Evolutionary conservation across 2,888 invertebrate genomes (phyloP), one percentile per base, ranked within the genome.

Genomic region (Autographa gamma): DNA sequence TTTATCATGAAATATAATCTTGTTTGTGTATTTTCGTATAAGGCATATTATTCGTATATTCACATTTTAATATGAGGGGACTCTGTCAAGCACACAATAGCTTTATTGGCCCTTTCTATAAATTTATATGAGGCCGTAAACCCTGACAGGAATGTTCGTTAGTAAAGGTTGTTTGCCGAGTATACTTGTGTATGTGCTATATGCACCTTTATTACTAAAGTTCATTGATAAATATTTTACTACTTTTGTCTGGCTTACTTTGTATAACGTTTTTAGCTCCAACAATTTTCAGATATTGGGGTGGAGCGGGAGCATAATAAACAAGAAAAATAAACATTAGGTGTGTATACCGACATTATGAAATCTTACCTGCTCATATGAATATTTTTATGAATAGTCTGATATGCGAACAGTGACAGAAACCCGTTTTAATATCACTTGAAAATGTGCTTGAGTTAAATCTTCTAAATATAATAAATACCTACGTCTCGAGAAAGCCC

Each of bases 81-180:
- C n/a, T 65, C 52, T 58, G 67, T 76, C 77, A 80, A 58, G 80
- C 56, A 52, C 68, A 76, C 72, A 76, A 80, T 72, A 65, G 80
- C 65, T 77, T 76, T 80, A 77, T 76, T 80, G 80, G 58, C 32
- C 60, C 71, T 60, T 77, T 76, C 14, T 58, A 68, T 66, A 71
- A 65, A 77, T 76, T 79, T 77, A 80, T 76, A 66, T 38, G 64
- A 2, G 48, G 60, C 9, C 60, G 56, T 68, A 68, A 68, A 63
- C 65, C 18, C 60, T 38, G 63, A 63, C 77, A 54, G 19, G 38
- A 43, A 31, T 19, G 70, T 61, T 56, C 48, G 66, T 43, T 54
- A 38, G 62, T 43, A 31, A 79, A 71, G 71, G 41, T 64, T 66
- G 65, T 70, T 69, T 58, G 79, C 38, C 41, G 60, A 60, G 31